These are phyloP conservation scores for Cecropterus lyciades DNA, from an alignment of 1,140 invertebrate genomes.

Conservation along the genomic window DNA sequence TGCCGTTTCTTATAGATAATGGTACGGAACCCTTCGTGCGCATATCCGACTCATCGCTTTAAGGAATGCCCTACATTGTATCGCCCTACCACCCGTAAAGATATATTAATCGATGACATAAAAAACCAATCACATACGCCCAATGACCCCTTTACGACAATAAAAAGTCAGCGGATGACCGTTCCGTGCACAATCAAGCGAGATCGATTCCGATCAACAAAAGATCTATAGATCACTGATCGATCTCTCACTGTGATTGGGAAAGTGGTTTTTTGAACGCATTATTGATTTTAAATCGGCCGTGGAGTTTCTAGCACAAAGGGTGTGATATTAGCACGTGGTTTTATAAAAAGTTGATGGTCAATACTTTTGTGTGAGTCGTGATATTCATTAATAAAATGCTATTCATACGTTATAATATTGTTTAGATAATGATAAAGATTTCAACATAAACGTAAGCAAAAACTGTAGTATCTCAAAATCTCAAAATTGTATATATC, in stretches of 20 bases:
- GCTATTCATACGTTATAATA: too few relatives aligned
- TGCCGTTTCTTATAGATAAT: too few relatives aligned
- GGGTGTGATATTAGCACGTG: conserved; percentile 50
- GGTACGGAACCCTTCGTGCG: too few relatives aligned
- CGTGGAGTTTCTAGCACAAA: conserved; percentile 60
- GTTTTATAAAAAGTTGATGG: conserved; percentile 40
- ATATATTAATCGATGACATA: conserved; percentile 29
- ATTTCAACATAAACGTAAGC: too few relatives aligned
- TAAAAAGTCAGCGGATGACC: conserved; percentile 49
- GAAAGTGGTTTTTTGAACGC: conserved; percentile 71
- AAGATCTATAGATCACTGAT: conserved; percentile 77
- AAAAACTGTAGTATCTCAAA: too few relatives aligned
- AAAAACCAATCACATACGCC: conserved; percentile 58
- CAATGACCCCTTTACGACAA: conserved; percentile 51
- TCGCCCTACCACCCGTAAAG: conserved; percentile 10
- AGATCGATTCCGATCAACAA: conserved; percentile 73
- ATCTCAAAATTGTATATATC: too few relatives aligned
- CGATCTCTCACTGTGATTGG: conserved; percentile 76
- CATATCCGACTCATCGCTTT: too few relatives aligned
- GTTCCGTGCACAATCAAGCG: conserved; percentile 63
- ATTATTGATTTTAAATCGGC: conserved; percentile 78
- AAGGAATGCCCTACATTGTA: background rate
- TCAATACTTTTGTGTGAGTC: conserved; percentile 31
- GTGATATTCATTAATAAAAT: too few relatives aligned
- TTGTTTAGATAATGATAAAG: too few relatives aligned